Evolutionary conservation across 2,888 invertebrate genomes (phyloP), one percentile per base, ranked within the genome.

Genomic region (Eledona agricola): DNA sequence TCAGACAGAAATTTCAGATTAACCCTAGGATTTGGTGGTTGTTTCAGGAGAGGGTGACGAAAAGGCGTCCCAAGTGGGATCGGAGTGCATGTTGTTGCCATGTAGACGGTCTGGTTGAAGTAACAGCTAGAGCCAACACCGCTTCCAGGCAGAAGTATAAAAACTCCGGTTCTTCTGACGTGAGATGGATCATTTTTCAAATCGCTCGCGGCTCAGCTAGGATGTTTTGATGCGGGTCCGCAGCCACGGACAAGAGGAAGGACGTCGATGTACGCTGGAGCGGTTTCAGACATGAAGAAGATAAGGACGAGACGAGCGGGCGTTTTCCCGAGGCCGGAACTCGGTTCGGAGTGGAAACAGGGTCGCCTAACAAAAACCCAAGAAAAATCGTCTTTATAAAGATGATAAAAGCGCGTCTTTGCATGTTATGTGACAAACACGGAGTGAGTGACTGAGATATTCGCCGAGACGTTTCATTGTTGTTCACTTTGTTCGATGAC

Each of bases 341-440:
- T 68, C 66, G 69, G 67, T 65, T 65, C 70, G 66, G 69, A 72
- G 69, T 72, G 73, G 72, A 72, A 71, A 72, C 73, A 72, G 72
- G 72, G 69, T 69, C 69, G 70, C 61, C 64, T 60, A 67, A 72
- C 71, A 73, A 75, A 74, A 76, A 75, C 69, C 68, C 63, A 73
- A 76, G 75, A 76, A 76, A 76, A 76, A 76, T 76, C 73, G 75
- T 75, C 74, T 72, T 76, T 74, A 74, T 75, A 73, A 75, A 74
- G 71, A 76, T 75, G 76, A 76, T 76, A 75, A 76, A 76, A 75
- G 76, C 73, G 64, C 73, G 72, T 74, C 74, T 76, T 75, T 75
- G 75, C 75, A 75, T 75, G 75, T 75, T 75, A 71, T 74, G 73
- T 72, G 75, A 76, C 75, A 73, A 74, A 73, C 74, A 71, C 71